phyloP scores from a whole-genome alignment of 2,797 vertebrate genomes.

The Melanotaenia nigrans region DNA sequence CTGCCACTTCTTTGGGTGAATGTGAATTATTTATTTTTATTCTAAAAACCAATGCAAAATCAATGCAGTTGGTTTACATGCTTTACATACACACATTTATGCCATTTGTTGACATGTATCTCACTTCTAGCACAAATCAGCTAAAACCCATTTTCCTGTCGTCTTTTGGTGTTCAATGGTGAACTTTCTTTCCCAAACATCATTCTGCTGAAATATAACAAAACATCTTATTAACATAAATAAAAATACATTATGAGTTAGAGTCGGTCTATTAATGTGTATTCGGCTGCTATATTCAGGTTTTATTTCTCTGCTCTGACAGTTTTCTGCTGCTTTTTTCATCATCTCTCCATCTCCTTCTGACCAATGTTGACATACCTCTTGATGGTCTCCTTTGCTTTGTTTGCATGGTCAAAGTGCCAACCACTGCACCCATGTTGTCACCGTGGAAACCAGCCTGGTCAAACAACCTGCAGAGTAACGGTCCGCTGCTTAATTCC shows the following conservation, averaged over 20 bases:
- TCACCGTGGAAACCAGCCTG: conserved; percentile 76
- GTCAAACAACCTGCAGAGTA: conserved; percentile 67
- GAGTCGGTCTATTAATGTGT: neutral
- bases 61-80: neutral
- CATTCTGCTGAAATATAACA: neutral
- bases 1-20: conserved; percentile 8
- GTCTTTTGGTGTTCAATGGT: neutral
- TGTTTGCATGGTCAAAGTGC: conserved; percentile 97
- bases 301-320: neutral
- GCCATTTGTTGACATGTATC: conserved; percentile 1
- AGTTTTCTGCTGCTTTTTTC: conserved; percentile 40
- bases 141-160: neutral
- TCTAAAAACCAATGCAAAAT: neutral
- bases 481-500: conserved; percentile 52
- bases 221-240: neutral
- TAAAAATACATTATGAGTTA: neutral
- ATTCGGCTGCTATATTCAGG: neutral
- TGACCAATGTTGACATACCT: conserved; percentile 85
- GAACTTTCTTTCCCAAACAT: neutral
- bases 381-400: conserved; percentile 95
- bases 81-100: neutral
- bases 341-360: conserved; percentile 29
- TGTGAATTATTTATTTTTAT: too few relatives aligned
- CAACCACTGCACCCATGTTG: conserved; percentile 97
- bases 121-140: neutral